A percentile compares a stretch with the other conserved stretches of the same genome.
These are phyloP conservation scores for Saxidomus purpurata DNA, from an alignment of 1,140 invertebrate species.

Conservation along the genomic window DNA sequence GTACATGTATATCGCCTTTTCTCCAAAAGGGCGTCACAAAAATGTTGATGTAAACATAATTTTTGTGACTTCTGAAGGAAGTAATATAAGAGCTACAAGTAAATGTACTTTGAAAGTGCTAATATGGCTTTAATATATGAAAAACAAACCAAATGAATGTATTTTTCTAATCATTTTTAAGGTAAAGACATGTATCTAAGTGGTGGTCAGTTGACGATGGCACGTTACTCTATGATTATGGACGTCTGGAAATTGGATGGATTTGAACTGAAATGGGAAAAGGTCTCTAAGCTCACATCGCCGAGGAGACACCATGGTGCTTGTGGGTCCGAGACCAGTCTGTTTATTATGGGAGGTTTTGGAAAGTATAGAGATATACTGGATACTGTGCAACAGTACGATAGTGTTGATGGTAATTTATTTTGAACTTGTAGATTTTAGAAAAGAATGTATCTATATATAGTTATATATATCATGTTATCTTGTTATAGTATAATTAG, in stretches of 20 bases:
- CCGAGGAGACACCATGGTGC: conserved; percentile 51
- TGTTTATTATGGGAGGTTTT: conserved; percentile 61
- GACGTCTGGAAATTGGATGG: conserved; percentile 53
- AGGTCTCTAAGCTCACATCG: conserved; percentile 1
- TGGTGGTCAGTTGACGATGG: conserved; percentile 39
- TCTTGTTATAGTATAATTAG: too few relatives aligned
- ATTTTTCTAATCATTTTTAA: not conserved
- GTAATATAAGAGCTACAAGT: too few relatives aligned
- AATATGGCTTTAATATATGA: too few relatives aligned
- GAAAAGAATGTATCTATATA: too few relatives aligned
- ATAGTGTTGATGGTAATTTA: conserved; percentile 37
- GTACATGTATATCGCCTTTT: too few relatives aligned
- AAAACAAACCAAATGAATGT: too few relatives aligned
- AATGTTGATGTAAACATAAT: too few relatives aligned
- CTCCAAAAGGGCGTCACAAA: too few relatives aligned
- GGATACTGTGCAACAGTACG: conserved; percentile 33
- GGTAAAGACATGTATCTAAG: conserved; percentile 54
- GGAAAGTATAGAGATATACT: conserved; percentile 52
- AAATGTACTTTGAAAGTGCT: too few relatives aligned
- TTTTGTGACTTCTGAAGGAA: too few relatives aligned
- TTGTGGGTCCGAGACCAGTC: conserved; percentile 32
- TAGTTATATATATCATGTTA: too few relatives aligned
- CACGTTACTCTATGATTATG: conserved; percentile 26
- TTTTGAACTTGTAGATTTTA: not conserved
- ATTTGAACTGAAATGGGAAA: conserved; percentile 42